Conservation (phyloP, 2,113 vertebrate genomes). For the Calyptomena viridis region DNA sequence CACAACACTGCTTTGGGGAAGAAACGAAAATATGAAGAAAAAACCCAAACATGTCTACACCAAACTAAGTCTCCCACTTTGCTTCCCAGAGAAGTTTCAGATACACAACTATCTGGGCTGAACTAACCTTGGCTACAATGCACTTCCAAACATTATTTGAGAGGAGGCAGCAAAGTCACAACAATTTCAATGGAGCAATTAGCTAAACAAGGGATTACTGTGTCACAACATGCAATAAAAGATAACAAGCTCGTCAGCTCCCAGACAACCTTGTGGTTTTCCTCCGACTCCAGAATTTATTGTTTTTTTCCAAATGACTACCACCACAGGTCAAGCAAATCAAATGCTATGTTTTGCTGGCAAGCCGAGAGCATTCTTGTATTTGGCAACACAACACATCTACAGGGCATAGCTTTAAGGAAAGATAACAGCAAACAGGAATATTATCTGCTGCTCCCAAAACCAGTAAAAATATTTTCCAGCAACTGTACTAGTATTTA, state of each 20-base stretch:
- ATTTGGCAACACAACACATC: not conserved
- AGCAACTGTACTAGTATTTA: not conserved
- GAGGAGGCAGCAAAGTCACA: constrained; percentile 28
- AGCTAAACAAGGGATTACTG: constrained; percentile 1
- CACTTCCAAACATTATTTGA: not conserved
- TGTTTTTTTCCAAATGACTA: not conserved
- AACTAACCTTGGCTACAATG: not conserved
- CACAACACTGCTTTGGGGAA: not conserved
- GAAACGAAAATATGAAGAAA: not conserved
- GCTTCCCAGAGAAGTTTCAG: not conserved
- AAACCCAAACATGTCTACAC: not conserved
- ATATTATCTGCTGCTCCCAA: not conserved
- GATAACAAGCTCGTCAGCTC: not conserved
- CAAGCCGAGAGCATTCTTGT: not conserved
- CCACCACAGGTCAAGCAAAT: not conserved
- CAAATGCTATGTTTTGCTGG: not conserved
- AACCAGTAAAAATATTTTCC: not conserved
- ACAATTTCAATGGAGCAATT: constrained; percentile 1
- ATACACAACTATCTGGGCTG: not conserved
- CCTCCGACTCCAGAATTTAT: not conserved
- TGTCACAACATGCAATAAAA: constrained; percentile 13
- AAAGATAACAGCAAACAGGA: not conserved
- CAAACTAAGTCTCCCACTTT: not conserved
- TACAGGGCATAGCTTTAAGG: not conserved
- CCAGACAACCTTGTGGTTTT: not conserved